These are phyloP conservation scores for Drosophila koepferae DNA, from an alignment of 2,888 invertebrate species.

Conservation along the genomic window DNA sequence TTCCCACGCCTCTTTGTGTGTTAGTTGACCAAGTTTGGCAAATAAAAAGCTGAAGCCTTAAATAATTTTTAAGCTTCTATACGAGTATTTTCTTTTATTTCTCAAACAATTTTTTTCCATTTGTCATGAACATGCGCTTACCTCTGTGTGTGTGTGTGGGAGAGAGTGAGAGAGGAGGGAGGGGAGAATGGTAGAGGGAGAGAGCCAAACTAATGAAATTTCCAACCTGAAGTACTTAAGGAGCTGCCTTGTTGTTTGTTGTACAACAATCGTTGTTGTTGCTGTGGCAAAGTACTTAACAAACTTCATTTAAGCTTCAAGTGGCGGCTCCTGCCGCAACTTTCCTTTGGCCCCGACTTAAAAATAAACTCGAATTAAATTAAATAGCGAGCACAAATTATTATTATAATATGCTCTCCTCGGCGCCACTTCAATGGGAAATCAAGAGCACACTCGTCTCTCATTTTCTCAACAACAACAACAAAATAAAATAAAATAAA, in stretches of 20 bases:
- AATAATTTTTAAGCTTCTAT: conserved; percentile 35
- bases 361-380: conserved; percentile 71
- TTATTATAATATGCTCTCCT: conserved; percentile 45
- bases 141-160: conserved; percentile 46
- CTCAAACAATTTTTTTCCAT: conserved; percentile 28
- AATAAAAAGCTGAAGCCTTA: conserved; percentile 34
- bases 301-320: conserved; percentile 78
- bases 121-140: conserved; percentile 36
- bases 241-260: conserved; percentile 29
- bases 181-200: neutral
- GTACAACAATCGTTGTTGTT: conserved; percentile 35
- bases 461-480: conserved; percentile 58
- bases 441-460: conserved; percentile 66
- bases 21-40: conserved; percentile 32
- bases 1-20: conserved; percentile 55
- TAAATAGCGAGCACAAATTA: conserved; percentile 61
- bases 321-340: conserved; percentile 38
- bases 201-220: conserved; percentile 77
- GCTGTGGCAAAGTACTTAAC: conserved; percentile 71
- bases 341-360: conserved; percentile 14
- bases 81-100: conserved; percentile 42
- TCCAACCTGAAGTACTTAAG: conserved; percentile 69
- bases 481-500: conserved; percentile 23
- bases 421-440: conserved; percentile 66
- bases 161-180: conserved; percentile 2